phyloP scores from a whole-genome alignment of 2,113 vertebrate genomes.

The Alectura lathami region DNA sequence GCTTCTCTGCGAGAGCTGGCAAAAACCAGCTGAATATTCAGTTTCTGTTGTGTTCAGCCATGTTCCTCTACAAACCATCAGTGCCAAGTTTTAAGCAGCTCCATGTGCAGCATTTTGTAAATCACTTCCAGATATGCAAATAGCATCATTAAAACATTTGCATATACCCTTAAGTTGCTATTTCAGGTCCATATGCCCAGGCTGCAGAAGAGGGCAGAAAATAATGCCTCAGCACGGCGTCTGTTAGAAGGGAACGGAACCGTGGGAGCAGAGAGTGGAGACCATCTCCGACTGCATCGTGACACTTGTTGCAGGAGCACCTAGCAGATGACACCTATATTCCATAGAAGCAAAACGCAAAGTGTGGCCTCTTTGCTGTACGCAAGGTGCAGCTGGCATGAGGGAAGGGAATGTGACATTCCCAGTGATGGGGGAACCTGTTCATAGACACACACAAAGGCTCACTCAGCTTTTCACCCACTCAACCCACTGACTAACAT shows the following conservation, averaged over 20 bases:
- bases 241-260: rapidly evolving
- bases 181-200: slow-evolving; percentile 62
- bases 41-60: slow-evolving; percentile 62
- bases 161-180: slow-evolving; percentile 58
- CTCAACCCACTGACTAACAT: background rate
- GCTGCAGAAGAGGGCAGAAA: slow-evolving; percentile 56
- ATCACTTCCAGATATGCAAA: slow-evolving; percentile 73
- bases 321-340: background rate
- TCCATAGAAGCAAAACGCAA: background rate
- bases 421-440: background rate
- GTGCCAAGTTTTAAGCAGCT: slow-evolving; percentile 71
- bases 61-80: slow-evolving; percentile 46
- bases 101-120: slow-evolving; percentile 66
- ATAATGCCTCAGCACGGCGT: background rate
- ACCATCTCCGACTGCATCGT: background rate
- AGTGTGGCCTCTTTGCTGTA: background rate
- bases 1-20: slow-evolving; percentile 44
- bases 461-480: background rate
- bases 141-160: slow-evolving; percentile 70
- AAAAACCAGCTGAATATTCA: slow-evolving; percentile 63
- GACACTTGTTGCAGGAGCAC: background rate
- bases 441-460: background rate
- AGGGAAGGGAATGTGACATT: background rate
- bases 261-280: background rate
- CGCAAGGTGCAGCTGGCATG: background rate